phyloP scores from a whole-genome alignment of 2,888 invertebrate genomes.

The Ochropacha duplaris region DNA sequence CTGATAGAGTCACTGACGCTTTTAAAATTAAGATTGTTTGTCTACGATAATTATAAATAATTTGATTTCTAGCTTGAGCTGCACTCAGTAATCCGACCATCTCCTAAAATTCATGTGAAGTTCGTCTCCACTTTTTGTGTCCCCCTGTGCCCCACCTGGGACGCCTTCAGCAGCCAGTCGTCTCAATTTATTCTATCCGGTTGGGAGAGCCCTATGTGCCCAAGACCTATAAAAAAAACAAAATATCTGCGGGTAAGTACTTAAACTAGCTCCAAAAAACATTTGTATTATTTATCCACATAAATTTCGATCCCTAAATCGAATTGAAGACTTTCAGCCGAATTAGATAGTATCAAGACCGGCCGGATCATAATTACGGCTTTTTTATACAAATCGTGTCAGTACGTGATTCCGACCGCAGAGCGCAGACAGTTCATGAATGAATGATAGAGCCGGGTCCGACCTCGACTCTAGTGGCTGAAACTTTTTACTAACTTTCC shows the following conservation, averaged over 20 bases:
- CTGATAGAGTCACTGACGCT: too few species aligned
- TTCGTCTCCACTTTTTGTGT: too few species aligned
- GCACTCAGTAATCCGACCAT: too few species aligned
- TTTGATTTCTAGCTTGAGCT: too few species aligned
- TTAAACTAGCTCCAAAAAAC: not conserved
- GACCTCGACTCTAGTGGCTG: not conserved
- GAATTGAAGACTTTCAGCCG: not conserved
- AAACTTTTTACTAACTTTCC: not conserved
- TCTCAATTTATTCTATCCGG: too few species aligned
- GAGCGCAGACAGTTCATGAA: slow-evolving; percentile 1
- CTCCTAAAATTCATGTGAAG: too few species aligned
- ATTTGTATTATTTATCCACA: not conserved
- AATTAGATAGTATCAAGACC: not conserved
- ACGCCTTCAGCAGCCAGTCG: too few species aligned
- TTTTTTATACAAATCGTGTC: not conserved
- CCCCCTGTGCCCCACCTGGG: too few species aligned
- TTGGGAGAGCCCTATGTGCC: too few species aligned
- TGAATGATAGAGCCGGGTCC: not conserved
- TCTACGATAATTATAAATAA: too few species aligned
- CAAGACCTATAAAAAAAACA: too few species aligned
- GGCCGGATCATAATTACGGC: not conserved
- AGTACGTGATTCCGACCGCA: not conserved
- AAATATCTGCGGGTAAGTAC: not conserved
- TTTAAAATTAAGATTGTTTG: too few species aligned
- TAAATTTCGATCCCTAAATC: not conserved